Base-by-base conservation (phyloP, 2,113 vertebrate genomes). In the Coracopsis vasa region DNA sequence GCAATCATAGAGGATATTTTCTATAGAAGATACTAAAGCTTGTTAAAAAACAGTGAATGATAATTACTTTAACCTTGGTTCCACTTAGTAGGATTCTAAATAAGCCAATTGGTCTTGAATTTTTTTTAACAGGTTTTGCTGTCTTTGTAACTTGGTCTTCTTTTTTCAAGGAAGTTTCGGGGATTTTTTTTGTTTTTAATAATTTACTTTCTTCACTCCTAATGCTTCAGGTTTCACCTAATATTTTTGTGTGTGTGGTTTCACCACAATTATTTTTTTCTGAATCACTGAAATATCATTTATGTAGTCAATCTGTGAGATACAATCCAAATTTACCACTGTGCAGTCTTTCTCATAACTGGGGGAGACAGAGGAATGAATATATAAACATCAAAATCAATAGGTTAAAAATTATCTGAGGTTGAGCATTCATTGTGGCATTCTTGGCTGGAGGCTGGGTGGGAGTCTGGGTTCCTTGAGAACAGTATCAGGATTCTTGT, bases 401-500 rank as follows among this genome's bases (percentile, higher is more conserved):
- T 5, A 21, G 13, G 16, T 42, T 11, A 13, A 11, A 0, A 4
- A 8, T 23, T 33, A 9, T 14, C n/a, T 58, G 80, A 58, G 53
- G 7, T 42, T 42, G 27, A 81, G n/a, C n/a, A 33, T 45, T 35
- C 3, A 8, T 56, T 62, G 58, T 37, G 58, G 35, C 58, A 37
- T 61, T 37, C 35, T 16, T 37, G 35, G 56, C 28, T 56, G 53
- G 41, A 45, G 42, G 35, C 8, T 60, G 78, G 17, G 0, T 1
- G 1, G 41, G 37, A 23, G 10, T 64, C 27, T 73, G 74, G 29
- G 11, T 85, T 65, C 69, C 15, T 2, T 48, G 37, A 16, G 62
- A 56, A 7, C 9, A 7, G 16, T 1, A 1, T 14, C 4, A 16
- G 47, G 41, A 33, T 6, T 75, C 44, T 19, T 29, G 19, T 2